Evolutionary conservation across 2,888 invertebrate species (phyloP), one percentile per base, ranked within the genome.

Genomic region (Acleris literana): DNA sequence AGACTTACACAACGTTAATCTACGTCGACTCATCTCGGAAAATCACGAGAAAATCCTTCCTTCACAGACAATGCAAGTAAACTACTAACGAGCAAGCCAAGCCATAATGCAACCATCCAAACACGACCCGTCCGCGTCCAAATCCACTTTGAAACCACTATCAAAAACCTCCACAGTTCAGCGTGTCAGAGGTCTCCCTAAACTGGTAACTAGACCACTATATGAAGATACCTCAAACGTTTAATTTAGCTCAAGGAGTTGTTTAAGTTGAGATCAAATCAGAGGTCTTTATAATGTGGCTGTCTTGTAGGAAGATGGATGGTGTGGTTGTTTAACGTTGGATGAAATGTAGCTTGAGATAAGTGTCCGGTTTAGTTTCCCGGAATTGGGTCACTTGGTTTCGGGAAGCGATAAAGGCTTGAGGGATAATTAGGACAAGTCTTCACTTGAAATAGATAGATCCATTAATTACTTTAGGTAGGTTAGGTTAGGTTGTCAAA

Each of bases 321-420:
- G 62, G 29, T 43, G 16, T 33, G 62, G 62, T 54, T 48, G 54
- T 25, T 57, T 20, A 62, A 62, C 62, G 33, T 54, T 54, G 54
- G 54, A 54, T 53, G 62, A 54, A 46, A 54, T 62, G 54, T 62
- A 20, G 53, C 53, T 25, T 25, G 25, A 53, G 62, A 54, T 62
- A 62, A 62, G 43, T 62, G 29, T 46, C 53, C 54, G 54, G 7
- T 39, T 43, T 43, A 60, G 33, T 18, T 5, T 5, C 22, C 46
- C 16, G 25, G 57, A 57, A 57, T 46, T 57, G 46, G 57, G 57
- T 57, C 57, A 57, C 49, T 49, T 49, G 49, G 18, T 4, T 49
- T 46, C 46, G 17, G 54, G 20, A 49, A 44, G 46, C n/a, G 57
- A 43, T 57, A 57, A 44, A 22, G 11, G 25, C 3, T 17, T 25